Evolutionary conservation across 2,888 invertebrate species (phyloP).

Genomic region (Cheilosia grossa): DNA sequence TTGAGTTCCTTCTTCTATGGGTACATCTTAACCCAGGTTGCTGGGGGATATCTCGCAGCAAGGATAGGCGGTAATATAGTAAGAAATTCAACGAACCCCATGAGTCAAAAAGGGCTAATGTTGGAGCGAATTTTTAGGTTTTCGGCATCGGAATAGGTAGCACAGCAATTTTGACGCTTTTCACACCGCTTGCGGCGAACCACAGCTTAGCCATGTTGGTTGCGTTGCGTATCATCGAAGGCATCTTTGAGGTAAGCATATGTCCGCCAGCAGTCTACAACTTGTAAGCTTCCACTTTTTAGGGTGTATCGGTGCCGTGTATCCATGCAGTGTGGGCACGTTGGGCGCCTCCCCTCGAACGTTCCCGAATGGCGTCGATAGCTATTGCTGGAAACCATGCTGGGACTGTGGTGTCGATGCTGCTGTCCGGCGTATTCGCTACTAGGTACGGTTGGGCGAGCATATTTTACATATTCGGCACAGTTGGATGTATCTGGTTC

Average conservation of each 20-base stretch:
- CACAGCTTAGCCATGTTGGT: constrained; percentile 88
- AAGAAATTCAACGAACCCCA: constrained; percentile 61
- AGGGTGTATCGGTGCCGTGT: constrained; percentile 83
- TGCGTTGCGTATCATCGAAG: constrained; percentile 89
- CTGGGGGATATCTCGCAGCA: constrained; percentile 92
- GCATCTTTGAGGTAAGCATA: constrained; percentile 88
- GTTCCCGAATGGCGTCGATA: constrained; percentile 91
- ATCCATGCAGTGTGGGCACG: constrained; percentile 93
- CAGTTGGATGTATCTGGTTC: constrained; percentile 89
- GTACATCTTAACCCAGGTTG: constrained; percentile 92
- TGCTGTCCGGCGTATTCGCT: constrained; percentile 89
- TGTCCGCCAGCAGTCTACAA: not conserved
- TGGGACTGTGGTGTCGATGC: constrained; percentile 93
- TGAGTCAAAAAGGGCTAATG: no score
- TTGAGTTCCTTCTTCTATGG: constrained; percentile 96
- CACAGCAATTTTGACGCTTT: constrained; percentile 90
- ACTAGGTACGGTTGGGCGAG: constrained; percentile 90
- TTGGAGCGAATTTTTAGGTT: constrained; percentile 83
- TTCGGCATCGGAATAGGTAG: constrained; percentile 91
- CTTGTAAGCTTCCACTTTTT: not conserved
- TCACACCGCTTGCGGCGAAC: constrained; percentile 91
- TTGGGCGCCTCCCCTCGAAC: constrained; percentile 92
- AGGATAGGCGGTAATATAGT: constrained; percentile 92
- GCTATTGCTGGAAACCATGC: constrained; percentile 94
- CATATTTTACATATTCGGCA: constrained; percentile 92